These are phyloP conservation scores for Pheosia tremula DNA, from an alignment of 2,888 invertebrate genomes.

Conservation along the genomic window DNA sequence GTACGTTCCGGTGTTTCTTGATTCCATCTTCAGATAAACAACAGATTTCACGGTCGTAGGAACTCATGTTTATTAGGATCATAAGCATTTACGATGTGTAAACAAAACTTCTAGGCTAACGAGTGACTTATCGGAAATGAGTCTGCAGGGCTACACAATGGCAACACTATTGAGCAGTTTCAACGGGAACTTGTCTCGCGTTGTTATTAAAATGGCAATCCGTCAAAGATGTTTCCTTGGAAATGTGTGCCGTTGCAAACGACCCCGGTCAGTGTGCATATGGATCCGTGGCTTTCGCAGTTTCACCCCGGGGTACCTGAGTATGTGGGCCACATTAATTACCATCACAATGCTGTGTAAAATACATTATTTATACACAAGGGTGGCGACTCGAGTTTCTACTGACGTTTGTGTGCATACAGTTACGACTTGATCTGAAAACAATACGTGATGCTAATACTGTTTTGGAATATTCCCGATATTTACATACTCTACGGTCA, in stretches of 20 bases:
- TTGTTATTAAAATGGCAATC: conserved; percentile 49
- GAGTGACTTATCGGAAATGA: not conserved
- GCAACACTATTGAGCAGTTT: conserved; percentile 31
- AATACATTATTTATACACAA: conserved; percentile 70
- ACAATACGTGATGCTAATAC: conserved; percentile 18
- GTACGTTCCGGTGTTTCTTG: not conserved
- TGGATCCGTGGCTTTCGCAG: conserved; percentile 45
- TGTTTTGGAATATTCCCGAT: not conserved
- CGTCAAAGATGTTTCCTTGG: conserved; percentile 49
- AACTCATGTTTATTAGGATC: not conserved
- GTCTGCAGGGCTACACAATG: not conserved
- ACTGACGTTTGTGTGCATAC: conserved; percentile 55
- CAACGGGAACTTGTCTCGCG: conserved; percentile 33
- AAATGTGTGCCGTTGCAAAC: conserved; percentile 45
- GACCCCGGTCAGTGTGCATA: conserved; percentile 50
- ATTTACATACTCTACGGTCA: not conserved
- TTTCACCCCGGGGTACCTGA: conserved; percentile 57
- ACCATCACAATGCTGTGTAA: conserved; percentile 71
- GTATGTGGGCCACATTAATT: conserved; percentile 72
- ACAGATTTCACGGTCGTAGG: not conserved
- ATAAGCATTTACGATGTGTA: not conserved
- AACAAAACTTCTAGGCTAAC: not conserved
- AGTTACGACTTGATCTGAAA: conserved; percentile 27
- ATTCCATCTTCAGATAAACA: not conserved
- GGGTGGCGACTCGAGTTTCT: conserved; percentile 53